Evolutionary conservation across 2,113 vertebrate genomes (phyloP), one percentile per base, ranked within the genome.

Genomic region (Entomyzon cyanotis): DNA sequence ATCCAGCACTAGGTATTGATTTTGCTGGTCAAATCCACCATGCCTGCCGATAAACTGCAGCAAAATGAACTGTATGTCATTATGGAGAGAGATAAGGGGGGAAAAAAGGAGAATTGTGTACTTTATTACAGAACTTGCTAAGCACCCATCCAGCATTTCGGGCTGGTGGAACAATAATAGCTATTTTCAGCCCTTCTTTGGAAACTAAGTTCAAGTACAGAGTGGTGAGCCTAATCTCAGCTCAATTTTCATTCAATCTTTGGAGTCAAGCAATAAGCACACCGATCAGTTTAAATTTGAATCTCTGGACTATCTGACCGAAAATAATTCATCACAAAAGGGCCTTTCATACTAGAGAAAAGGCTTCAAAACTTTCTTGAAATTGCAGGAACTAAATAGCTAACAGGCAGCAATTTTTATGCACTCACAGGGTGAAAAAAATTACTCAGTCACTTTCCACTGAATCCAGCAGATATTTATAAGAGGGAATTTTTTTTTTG

Each of bases 221-320:
- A 77, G 16, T 39, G 25, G 21, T 59, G 64, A 86, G 70, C 35
- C 53, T 41, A 23, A 58, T 79, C 65, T 92, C 64, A 46, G 28
- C 31, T 87, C 70, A 76, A 30, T 65, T 95, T 90, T 84, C 37
- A 35, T 84, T 94, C 58, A 62, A 28, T 75, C 65, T 87, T 80
- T 42, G 64, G 24, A 91, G 30, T 17, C 53, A 33, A 77, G 52
- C 3, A 70, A 74, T 65, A 79, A 74, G 42, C 12, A 74, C 15
- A 65, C 22, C 4, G 5, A 80, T 80, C 37, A 39, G 71, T 63
- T 92, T 82, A 56, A 81, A 76, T 85, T 13, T 53, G 8, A 89
- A 80, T 84, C 15, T 62, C 37, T 37, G 73, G 25, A 35, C 42
- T 56, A 37, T n/a, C 22, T 55, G 39, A 28, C 24, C 60, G 52